These are phyloP conservation scores for Fratercula arctica DNA, from an alignment of 2,797 vertebrate species.

Conservation along the genomic window DNA sequence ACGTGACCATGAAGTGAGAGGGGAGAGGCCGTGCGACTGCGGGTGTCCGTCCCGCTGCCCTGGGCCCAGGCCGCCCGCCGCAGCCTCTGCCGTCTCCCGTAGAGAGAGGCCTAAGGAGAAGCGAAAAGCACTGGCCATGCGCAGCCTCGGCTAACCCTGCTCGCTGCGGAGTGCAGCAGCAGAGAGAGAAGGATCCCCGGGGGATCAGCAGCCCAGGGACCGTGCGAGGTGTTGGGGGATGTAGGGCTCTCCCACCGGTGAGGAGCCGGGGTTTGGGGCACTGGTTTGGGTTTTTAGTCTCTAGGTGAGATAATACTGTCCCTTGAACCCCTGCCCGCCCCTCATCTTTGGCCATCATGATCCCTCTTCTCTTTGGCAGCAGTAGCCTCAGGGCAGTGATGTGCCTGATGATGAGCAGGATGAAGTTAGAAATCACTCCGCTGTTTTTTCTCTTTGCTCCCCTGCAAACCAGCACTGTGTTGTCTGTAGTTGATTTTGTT, in stretches of 20 bases:
- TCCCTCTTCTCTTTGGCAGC: slow-evolving; percentile 70
- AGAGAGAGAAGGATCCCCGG: slow-evolving; percentile 34
- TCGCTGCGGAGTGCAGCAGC: not conserved
- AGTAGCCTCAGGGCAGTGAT: slow-evolving; percentile 64
- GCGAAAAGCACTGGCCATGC: slow-evolving; percentile 56
- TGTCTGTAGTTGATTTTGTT: slow-evolving; percentile 74
- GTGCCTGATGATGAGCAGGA: slow-evolving; percentile 71
- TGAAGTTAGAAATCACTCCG: slow-evolving; percentile 72
- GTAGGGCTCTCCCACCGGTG: slow-evolving; percentile 16
- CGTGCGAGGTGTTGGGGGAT: slow-evolving; percentile 10
- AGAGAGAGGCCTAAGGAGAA: not conserved
- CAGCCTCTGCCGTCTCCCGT: not conserved
- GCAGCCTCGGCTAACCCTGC: slow-evolving; percentile 38
- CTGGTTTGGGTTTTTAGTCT: slow-evolving; percentile 18
- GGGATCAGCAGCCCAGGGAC: slow-evolving; percentile 45
- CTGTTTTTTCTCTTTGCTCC: slow-evolving; percentile 76
- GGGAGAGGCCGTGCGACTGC: not conserved
- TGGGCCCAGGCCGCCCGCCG: not conserved
- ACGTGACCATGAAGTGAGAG: slow-evolving; percentile 61
- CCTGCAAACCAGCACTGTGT: slow-evolving; percentile 73
- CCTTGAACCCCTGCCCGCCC: not conserved
- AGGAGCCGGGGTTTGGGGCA: slow-evolving; percentile 12
- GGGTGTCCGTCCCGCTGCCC: slow-evolving; percentile 14
- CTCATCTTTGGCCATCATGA: slow-evolving; percentile 71
- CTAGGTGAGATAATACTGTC: slow-evolving; percentile 30